Conservation (phyloP, 2,113 vertebrate species). For the Misgurnus mizolepis region DNA sequence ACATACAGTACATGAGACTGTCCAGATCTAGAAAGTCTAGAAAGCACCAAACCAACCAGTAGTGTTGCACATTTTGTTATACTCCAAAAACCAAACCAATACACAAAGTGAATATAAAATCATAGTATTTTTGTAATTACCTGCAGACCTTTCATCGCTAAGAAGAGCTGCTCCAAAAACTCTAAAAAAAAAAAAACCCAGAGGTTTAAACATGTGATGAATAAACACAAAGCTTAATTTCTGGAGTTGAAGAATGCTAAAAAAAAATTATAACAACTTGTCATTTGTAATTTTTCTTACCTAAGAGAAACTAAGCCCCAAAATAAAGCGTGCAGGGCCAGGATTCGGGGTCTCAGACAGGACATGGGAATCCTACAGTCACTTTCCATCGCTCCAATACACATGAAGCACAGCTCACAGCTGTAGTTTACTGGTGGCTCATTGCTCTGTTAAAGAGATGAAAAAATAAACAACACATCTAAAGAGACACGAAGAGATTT, state of each 20-base stretch:
- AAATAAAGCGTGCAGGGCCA: conserved; percentile 61
- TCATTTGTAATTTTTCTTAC: conserved; percentile 33
- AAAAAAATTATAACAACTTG: neutral
- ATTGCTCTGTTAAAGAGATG: neutral
- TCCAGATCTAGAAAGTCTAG: no score
- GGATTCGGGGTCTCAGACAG: conserved; percentile 57
- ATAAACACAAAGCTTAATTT: neutral
- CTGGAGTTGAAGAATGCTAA: neutral
- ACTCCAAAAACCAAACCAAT: no score
- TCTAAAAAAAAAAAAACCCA: conserved; percentile 50
- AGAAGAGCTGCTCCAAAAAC: conserved; percentile 64
- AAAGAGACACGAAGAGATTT: neutral
- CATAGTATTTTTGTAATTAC: conserved; percentile 35
- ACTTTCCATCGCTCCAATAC: conserved; percentile 57
- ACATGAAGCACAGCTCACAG: neutral
- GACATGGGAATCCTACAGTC: conserved; percentile 63
- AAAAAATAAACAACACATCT: neutral
- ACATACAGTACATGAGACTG: no score
- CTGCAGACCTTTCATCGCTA: conserved; percentile 58
- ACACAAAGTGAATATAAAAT: neutral
- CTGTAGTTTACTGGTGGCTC: neutral
- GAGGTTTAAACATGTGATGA: neutral
- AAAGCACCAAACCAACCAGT: no score
- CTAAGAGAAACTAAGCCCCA: conserved; percentile 64
- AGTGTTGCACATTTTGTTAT: no score